Base-by-base conservation (phyloP, 2,113 vertebrate species). In the Tyto alba region DNA sequence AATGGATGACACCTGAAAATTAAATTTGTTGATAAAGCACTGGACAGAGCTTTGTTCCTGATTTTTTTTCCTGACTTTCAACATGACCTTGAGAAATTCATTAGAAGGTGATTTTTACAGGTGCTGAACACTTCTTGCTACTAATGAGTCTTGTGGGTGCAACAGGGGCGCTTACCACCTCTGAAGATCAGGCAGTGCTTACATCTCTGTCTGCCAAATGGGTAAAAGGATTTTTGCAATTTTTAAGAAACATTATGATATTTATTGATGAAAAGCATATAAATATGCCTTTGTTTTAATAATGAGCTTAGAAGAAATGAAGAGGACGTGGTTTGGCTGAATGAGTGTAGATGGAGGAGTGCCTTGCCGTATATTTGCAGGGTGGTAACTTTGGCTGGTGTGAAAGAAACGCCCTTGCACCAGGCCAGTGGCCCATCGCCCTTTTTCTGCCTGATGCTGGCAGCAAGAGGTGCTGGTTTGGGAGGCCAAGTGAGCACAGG, bases 1-100 rank as follows among this genome's bases (percentile, higher is more conserved):
- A 94, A 89, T 72, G 89, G 93, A 96, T 91, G 89, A 88, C 77
- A 94, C 89, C 85, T 97, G 95, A 96, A 96, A 95, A 96, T 95
- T 85, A 82, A 94, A 91, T 92, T 94, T 96, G 93, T 96, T 94
- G 93, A 91, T 95, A 88, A 91, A 94, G 78, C 74, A 66, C 62
- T 88, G 85, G 87, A 53, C 45, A 76, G 88, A 68, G 67, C 74
- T 88, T 88, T 1, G 3, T 85, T 95, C 57, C 67, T 19, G 74
- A 82, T 87, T 91, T 81, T 93, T 93, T 85, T 72, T 91, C 34
- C 69, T 89, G 93, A 79, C 74, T 89, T 96, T 79, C 87, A 81
- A 0, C 0, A 1, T 89, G 87, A 94, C 94, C 87, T 97, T 94
- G 93, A 45, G 41, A 89, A 89, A 82, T 89, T 74, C 73, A 78